Conservation (phyloP, 2,113 vertebrate species). For the Hippopotamus amphibius region DNA sequence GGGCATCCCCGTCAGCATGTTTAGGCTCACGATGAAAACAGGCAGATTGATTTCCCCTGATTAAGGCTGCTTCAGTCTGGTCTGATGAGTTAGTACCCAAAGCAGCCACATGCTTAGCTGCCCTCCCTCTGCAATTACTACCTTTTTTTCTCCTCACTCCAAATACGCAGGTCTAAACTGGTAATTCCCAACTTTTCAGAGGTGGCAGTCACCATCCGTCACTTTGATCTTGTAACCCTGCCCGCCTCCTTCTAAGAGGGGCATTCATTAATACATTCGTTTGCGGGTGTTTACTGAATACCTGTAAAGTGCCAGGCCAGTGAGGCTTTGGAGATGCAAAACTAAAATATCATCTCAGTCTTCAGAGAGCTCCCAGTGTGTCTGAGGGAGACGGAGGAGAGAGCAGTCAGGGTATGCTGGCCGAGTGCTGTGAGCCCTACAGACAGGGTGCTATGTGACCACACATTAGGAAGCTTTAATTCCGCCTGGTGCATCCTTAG, state of each 20-base stretch:
- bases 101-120: conserved; percentile 43
- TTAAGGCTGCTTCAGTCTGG: conserved; percentile 54
- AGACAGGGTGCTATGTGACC: fast-evolving
- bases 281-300: neutral
- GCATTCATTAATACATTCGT: neutral
- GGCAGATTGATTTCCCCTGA: conserved; percentile 59
- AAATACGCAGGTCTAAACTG: neutral
- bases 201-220: neutral
- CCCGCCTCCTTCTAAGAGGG: neutral
- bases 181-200: neutral
- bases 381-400: neutral
- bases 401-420: neutral
- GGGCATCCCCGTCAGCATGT: neutral
- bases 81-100: conserved; percentile 53
- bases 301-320: neutral
- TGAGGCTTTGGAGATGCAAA: neutral
- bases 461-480: neutral
- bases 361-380: neutral
- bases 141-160: neutral
- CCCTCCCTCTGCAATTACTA: conserved; percentile 24
- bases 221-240: neutral
- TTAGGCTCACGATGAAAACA: neutral
- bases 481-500: neutral
- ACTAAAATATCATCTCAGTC: neutral
- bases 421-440: neutral